A percentile compares a stretch with the other conserved stretches of the same genome.
Evolutionary conservation across 2,113 vertebrate species (phyloP).

Genomic region (Sakesphorus luctuosus): DNA sequence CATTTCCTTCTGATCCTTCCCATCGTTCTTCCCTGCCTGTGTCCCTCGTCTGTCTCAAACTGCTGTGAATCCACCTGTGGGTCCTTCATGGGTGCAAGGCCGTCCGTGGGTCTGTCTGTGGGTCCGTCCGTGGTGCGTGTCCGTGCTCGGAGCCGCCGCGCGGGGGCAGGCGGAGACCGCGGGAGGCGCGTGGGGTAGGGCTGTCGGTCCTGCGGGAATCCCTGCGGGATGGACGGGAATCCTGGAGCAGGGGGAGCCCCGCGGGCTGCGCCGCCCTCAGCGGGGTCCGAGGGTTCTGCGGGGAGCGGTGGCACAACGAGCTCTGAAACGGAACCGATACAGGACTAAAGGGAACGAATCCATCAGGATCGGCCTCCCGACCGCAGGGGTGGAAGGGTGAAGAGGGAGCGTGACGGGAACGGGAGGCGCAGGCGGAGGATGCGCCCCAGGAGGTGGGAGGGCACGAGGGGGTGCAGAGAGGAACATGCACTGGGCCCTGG

Average conservation of each 20-base stretch:
- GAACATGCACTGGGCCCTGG: no score
- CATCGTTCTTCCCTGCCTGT: not conserved
- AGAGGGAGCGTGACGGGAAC: rapidly evolving
- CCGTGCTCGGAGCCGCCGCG: not conserved
- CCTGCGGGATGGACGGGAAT: not conserved
- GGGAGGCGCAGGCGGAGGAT: not conserved
- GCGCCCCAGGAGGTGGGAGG: not conserved
- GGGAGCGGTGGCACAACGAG: not conserved
- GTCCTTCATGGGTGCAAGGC: not conserved
- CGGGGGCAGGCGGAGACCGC: slow-evolving; percentile 33
- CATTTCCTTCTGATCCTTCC: not conserved
- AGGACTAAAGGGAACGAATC: not conserved
- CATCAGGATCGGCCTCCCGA: rapidly evolving
- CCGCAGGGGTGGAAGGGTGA: rapidly evolving
- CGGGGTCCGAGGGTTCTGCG: not conserved
- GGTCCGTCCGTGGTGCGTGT: not conserved
- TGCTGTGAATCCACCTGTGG: not conserved
- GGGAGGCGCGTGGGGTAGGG: not conserved
- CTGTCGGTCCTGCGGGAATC: rapidly evolving
- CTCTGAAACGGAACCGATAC: not conserved
- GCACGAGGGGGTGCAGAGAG: not conserved
- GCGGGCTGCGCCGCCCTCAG: not conserved
- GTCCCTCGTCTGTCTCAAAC: no score
- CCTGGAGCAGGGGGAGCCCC: not conserved
- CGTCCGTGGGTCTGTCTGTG: not conserved